Percentiles rank a stretch among this genome's conserved stretches.
These are phyloP conservation scores for Netelia inedita DNA, from an alignment of 2,888 invertebrate species.

Conservation along the genomic window DNA sequence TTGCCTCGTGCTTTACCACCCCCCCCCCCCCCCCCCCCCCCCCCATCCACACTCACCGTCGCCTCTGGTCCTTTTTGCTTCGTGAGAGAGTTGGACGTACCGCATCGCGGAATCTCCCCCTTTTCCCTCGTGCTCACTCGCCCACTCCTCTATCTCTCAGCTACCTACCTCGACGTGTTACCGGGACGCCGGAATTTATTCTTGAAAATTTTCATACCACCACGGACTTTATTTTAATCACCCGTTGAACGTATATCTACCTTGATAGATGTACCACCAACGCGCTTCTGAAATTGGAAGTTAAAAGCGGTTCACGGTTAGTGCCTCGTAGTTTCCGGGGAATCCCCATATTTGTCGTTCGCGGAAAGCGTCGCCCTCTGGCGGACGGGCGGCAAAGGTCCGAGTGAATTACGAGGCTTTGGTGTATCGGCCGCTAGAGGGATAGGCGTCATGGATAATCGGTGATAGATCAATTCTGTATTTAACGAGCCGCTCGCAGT, in stretches of 20 bases:
- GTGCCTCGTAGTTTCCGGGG: conserved; percentile 24
- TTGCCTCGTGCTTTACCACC: conserved; percentile 64
- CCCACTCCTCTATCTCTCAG: conserved; percentile 10
- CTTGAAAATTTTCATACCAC: conserved; percentile 26
- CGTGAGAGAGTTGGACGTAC: conserved; percentile 26
- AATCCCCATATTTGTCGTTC: conserved; percentile 49
- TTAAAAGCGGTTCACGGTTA: not conserved
- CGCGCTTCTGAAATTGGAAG: not conserved
- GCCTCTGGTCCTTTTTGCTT: conserved; percentile 45
- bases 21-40: too few species aligned
- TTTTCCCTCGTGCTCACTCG: conserved; percentile 11
- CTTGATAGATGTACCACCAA: not conserved
- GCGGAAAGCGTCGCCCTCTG: conserved; percentile 46
- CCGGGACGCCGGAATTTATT: conserved; percentile 40
- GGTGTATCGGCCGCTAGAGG: conserved; percentile 39
- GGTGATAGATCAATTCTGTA: conserved; percentile 57
- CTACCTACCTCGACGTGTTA: not conserved
- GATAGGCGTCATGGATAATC: conserved; percentile 56
- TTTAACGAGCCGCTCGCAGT: conserved; percentile 61
- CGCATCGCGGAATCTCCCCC: conserved; percentile 22
- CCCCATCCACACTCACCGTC: not conserved
- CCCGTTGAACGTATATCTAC: not conserved
- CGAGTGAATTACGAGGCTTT: conserved; percentile 56
- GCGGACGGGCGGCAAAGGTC: conserved; percentile 20
- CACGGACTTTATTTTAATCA: conserved; percentile 17